phyloP scores from a whole-genome alignment of 2,888 invertebrate genomes.

The Axea sp. region DNA sequence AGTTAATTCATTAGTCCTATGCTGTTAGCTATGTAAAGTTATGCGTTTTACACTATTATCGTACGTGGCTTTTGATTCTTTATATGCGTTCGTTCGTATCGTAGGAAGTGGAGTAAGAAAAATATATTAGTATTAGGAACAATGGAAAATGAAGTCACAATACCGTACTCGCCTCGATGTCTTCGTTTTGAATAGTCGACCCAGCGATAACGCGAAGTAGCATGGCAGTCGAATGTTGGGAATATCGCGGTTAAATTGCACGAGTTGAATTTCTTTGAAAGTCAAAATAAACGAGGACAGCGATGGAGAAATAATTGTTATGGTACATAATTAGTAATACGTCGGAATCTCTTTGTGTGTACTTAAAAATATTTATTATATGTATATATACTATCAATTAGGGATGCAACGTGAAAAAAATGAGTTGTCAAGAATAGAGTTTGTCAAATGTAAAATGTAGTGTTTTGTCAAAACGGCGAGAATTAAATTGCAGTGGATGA shows the following conservation, averaged over 20 bases:
- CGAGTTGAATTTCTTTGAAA: conserved; percentile 21
- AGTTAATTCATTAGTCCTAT: conserved; percentile 43
- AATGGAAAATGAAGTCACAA: conserved; percentile 60
- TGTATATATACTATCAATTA: conserved; percentile 45
- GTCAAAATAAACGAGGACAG: background rate
- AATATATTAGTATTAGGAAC: conserved; percentile 62
- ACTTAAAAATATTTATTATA: conserved; percentile 31
- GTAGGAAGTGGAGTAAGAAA: conserved; percentile 41
- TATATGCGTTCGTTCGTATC: conserved; percentile 25
- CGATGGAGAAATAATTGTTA: conserved; percentile 11
- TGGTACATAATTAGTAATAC: conserved; percentile 49
- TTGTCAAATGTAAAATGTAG: no score
- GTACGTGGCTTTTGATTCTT: conserved; percentile 58
- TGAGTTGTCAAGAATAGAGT: no score
- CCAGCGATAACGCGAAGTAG: conserved; percentile 24
- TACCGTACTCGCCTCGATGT: conserved; percentile 61
- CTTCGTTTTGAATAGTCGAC: conserved; percentile 50
- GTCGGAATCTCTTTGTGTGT: conserved; percentile 42
- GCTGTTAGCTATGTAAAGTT: conserved; percentile 50
- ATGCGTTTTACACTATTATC: conserved; percentile 27
- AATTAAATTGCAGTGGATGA: no score
- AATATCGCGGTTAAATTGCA: conserved; percentile 29
- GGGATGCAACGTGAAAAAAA: no score
- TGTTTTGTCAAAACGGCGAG: no score
- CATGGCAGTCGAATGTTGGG: conserved; percentile 13